Evolutionary conservation across 2,113 vertebrate species (phyloP).

Genomic region (Neotoma lepida): DNA sequence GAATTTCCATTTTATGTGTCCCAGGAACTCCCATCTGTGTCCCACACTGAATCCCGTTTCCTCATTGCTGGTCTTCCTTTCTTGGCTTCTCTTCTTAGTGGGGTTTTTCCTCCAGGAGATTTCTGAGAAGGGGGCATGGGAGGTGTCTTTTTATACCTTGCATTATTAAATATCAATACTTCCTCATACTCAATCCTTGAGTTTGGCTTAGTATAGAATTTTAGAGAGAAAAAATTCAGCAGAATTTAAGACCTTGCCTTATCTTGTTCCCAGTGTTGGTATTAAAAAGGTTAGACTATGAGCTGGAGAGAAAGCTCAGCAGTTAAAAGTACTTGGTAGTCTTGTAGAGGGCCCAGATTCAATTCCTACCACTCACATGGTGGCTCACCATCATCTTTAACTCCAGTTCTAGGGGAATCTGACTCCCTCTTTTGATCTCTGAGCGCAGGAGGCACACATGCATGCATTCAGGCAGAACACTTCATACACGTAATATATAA

Average conservation of each 20-base stretch:
- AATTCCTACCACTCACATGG: background rate
- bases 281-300: background rate
- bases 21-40: background rate
- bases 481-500: background rate
- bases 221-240: background rate
- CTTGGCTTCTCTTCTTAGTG: constrained; percentile 19
- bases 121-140: background rate
- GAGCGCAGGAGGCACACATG: background rate
- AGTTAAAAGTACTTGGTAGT: background rate
- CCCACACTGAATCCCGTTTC: background rate
- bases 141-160: background rate
- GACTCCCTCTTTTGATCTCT: background rate
- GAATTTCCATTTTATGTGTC: constrained; percentile 35
- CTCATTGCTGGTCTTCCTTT: constrained; percentile 12
- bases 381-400: background rate
- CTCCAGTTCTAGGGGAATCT: background rate
- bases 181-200: constrained; percentile 12
- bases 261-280: background rate
- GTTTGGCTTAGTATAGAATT: background rate
- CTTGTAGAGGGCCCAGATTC: background rate
- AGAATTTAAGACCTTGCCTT: background rate
- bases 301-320: background rate
- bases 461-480: background rate
- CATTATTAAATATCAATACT: constrained; percentile 31
- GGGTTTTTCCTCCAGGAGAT: constrained; percentile 27